Evolutionary conservation across 2,888 invertebrate species (phyloP).

Genomic region (Microctonus hyperodae): DNA sequence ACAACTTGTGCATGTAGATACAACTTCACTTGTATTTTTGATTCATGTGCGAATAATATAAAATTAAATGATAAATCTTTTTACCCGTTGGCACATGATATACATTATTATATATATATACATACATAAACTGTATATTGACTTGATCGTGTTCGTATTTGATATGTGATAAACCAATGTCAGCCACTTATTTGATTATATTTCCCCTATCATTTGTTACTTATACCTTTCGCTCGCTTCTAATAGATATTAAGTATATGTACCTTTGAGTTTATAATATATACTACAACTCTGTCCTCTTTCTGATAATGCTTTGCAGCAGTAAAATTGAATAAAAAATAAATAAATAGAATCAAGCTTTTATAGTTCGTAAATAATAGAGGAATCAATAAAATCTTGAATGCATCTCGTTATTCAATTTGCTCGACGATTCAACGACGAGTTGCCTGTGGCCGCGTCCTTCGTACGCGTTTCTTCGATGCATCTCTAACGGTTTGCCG

Average conservation of each 20-base stretch:
- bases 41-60: too few relatives aligned
- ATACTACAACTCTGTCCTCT: neutral
- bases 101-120: neutral
- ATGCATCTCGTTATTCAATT: constrained; percentile 29
- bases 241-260: too few relatives aligned
- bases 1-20: neutral
- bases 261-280: neutral
- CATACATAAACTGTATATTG: too few relatives aligned
- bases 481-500: constrained; percentile 53
- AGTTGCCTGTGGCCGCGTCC: constrained; percentile 27
- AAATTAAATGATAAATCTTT: neutral
- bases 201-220: neutral
- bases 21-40: neutral
- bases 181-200: neutral
- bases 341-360: neutral
- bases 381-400: constrained; percentile 22
- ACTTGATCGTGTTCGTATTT: too few relatives aligned
- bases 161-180: neutral
- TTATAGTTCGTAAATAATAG: constrained; percentile 9
- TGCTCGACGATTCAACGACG: constrained; percentile 10
- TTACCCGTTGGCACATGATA: neutral
- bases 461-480: constrained; percentile 27
- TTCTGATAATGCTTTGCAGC: neutral
- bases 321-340: neutral
- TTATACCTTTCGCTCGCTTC: neutral